Evolutionary conservation across 2,888 invertebrate species (phyloP), one percentile per base, ranked within the genome.

Genomic region (Neria commutata): DNA sequence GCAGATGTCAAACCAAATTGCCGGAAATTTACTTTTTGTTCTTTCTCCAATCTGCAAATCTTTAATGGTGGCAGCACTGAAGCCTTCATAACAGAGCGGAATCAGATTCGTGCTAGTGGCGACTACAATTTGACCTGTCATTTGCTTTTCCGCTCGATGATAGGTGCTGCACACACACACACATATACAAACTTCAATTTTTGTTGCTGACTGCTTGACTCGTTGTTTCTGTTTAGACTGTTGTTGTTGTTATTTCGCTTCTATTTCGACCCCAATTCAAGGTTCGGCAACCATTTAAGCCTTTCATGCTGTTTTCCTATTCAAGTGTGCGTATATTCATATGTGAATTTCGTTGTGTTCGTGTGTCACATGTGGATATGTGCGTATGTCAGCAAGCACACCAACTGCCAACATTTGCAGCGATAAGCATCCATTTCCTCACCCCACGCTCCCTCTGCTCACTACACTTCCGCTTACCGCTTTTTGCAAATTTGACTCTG

Each of bases 61-160:
- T n/a, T n/a, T n/a, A n/a, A n/a, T n/a, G n/a, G n/a, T n/a, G n/a
- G n/a, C n/a, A n/a, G n/a, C n/a, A n/a, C n/a, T n/a, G n/a, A n/a
- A n/a, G n/a, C n/a, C n/a, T n/a, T n/a, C n/a, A n/a, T n/a, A n/a
- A n/a, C n/a, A n/a, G n/a, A n/a, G n/a, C n/a, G n/a, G n/a, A n/a
- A n/a, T n/a, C n/a, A n/a, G n/a, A n/a, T n/a, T n/a, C n/a, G n/a
- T 33, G 33, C 19, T 64, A 46, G 69, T 65, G 42, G 64, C 66
- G 67, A 71, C 72, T 74, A 71, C 74, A 72, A 72, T 72, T 72
- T 71, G 74, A 73, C 65, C 71, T 69, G 59, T 61, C 72, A 66
- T 72, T 71, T 70, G 72, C 67, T 65, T 69, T 65, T 60, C 63
- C 63, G 64, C 24, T 8, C 23, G n/a, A n/a, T n/a, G n/a, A n/a